Base-by-base conservation (phyloP, 2,113 vertebrate genomes). In the Rhinolophus sinicus region DNA sequence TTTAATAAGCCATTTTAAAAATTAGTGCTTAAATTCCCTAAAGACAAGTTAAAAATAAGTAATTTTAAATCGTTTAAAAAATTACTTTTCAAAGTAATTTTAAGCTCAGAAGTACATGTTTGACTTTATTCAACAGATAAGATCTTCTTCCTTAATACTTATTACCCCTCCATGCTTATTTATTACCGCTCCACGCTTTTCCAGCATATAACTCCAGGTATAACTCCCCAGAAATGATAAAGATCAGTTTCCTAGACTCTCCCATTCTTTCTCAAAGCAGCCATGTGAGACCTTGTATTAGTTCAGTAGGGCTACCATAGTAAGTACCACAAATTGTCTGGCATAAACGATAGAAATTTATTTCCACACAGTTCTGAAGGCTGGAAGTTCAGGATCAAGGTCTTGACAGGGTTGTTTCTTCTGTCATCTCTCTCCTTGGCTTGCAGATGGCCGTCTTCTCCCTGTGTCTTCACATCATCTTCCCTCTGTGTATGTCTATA, bases 1-100 rank as follows among this genome's bases (percentile, higher is more conserved):
- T 90, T 83, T 77, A 92, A 58, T 47, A 94, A 75, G 44, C 30
- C 18, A 13, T 47, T 94, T 90, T 47, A 33, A 30, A 93, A 88
- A 73, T 56, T 26, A 81, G 22, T 21, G 7, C 38, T 67, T 85
- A 73, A 80, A 90, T 56, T 88, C 18, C 19, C 76, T 40, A 56
- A 75, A 82, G 40, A 12, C 38, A 69, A 44, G 6, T n/a, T 88
- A 6, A 44, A 69, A 83, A 21, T 21, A 72, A 72, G 24, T 54
- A 87, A 94, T 69, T 24, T 14, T 50, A 70, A 91, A 22, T 4
- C 54, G 70, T 82, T 87, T 77, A 6, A 44, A 44, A 44, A 44
- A 44, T 44, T 44, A 44, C 38, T 80, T 93, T 75, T 76, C 52
- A 87, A 88, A 88, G 76, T 44, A 70, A 54, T 60, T 75, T 91